Evolutionary conservation across 2,113 vertebrate genomes (phyloP).

Genomic region (Corvus hawaiiensis): DNA sequence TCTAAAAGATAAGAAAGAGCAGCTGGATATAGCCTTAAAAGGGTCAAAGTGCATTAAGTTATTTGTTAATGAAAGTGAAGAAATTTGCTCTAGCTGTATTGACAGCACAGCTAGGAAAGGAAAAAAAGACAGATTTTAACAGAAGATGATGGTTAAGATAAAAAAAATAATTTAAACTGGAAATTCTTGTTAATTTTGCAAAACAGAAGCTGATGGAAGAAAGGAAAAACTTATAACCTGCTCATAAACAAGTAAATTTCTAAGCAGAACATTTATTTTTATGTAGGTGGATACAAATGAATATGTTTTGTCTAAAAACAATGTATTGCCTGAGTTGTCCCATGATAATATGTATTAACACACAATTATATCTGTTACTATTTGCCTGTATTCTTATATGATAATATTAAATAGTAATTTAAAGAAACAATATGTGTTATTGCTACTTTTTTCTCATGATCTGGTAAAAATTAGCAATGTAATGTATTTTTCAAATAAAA

Average conservation of each 20-base stretch:
- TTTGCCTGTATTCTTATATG: background rate
- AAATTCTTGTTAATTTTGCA: background rate
- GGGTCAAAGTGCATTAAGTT: background rate
- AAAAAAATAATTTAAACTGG: background rate
- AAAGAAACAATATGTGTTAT: background rate
- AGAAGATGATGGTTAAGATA: background rate
- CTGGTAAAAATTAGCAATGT: background rate
- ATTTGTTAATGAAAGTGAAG: background rate
- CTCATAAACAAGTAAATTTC: background rate
- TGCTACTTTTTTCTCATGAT: background rate
- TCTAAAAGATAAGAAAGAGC: background rate
- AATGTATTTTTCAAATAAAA: background rate
- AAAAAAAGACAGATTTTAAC: background rate
- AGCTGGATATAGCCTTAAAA: background rate
- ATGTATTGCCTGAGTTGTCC: background rate
- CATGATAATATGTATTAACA: background rate
- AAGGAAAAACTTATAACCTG: background rate
- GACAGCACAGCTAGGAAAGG: background rate
- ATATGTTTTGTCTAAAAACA: background rate
- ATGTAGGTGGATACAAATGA: background rate
- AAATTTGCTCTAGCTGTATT: background rate
- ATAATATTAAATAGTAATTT: background rate
- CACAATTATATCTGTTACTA: background rate
- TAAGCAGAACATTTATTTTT: background rate
- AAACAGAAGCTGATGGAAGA: background rate